Evolutionary conservation across 2,113 vertebrate genomes (phyloP), one percentile per base, ranked within the genome.

Genomic region (Leptosomus discolor): DNA sequence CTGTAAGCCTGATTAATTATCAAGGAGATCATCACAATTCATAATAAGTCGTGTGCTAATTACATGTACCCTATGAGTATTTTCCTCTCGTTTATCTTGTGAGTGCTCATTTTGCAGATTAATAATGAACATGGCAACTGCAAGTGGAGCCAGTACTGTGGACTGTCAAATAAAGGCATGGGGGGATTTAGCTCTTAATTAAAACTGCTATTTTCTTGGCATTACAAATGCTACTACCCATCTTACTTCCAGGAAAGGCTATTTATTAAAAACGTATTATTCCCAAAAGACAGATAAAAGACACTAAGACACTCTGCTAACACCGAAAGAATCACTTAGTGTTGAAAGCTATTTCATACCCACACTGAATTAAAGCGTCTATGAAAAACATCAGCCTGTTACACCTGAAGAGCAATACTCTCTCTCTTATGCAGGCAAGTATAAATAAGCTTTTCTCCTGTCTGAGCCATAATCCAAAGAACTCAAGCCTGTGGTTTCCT

Each of bases 181-280:
- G 41, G 88, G 79, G 37, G 43, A 95, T 69, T 92, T 26, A n/a
- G 27, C 22, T 91, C 77, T 97, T 97, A 97, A 95, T 97, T 97
- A 97, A 91, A 95, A 69, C 23, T 80, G 65, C 20, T 71, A n/a
- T 87, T 94, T 96, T 39, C 65, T 85, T 88, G 89, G 69, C 63
- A 71, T 91, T 91, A 92, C 73, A 85, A 95, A 93, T 91, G 36
- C 43, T 82, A 29, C 73, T 91, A 88, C 77, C 3, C 41, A 71
- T 76, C 48, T 79, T 60, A 41, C 77, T 95, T 85, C 57, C 61
- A 76, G 73, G 71, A 91, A 96, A 91, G 37, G n/a, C 53, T 95
- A 77, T 95, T 89, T 89, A 92, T 96, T 96, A 95, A 94, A 96
- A 94, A 57, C 12, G 0, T 39, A 53, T 71, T 94, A 94, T 79